Evolutionary conservation across 2,797 vertebrate species (phyloP).

Genomic region (Knipowitschia caucasica): DNA sequence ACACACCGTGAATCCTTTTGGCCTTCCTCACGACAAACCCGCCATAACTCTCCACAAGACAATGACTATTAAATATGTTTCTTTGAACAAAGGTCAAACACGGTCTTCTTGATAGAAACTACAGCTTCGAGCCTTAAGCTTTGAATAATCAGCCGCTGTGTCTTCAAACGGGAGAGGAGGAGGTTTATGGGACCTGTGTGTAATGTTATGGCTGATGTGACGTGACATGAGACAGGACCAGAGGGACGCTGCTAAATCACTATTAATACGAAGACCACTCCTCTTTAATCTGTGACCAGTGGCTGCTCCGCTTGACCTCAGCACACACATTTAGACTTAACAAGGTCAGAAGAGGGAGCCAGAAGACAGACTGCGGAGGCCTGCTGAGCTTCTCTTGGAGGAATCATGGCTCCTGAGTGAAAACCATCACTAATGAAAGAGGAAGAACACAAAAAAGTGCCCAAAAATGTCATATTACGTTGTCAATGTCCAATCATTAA

Average conservation of each 20-base stretch:
- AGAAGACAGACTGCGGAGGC: constrained; percentile 13
- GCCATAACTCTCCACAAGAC: neutral
- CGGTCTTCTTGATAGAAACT: constrained; percentile 5
- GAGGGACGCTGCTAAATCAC: constrained; percentile 39
- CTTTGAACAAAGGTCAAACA: constrained; percentile 12
- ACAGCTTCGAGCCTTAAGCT: constrained; percentile 4
- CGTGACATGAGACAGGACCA: constrained; percentile 36
- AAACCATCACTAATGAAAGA: neutral
- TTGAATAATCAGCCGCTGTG: constrained; percentile 22
- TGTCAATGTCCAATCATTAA: too few species aligned
- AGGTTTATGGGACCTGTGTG: constrained; percentile 27
- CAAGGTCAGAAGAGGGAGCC: constrained; percentile 38
- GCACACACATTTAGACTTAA: constrained; percentile 53
- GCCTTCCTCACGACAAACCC: neutral
- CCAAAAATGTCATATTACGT: neutral
- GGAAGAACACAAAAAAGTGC: neutral
- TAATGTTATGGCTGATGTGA: constrained; percentile 18
- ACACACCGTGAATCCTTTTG: neutral
- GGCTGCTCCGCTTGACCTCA: constrained; percentile 41
- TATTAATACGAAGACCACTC: constrained; percentile 31
- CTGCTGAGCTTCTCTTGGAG: constrained; percentile 22
- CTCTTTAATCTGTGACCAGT: constrained; percentile 51
- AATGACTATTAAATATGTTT: neutral
- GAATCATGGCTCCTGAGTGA: constrained; percentile 11
- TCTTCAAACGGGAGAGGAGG: constrained; percentile 29